Base-by-base conservation (phyloP, 1,140 invertebrate species). In the Drosophila oshimai region DNA sequence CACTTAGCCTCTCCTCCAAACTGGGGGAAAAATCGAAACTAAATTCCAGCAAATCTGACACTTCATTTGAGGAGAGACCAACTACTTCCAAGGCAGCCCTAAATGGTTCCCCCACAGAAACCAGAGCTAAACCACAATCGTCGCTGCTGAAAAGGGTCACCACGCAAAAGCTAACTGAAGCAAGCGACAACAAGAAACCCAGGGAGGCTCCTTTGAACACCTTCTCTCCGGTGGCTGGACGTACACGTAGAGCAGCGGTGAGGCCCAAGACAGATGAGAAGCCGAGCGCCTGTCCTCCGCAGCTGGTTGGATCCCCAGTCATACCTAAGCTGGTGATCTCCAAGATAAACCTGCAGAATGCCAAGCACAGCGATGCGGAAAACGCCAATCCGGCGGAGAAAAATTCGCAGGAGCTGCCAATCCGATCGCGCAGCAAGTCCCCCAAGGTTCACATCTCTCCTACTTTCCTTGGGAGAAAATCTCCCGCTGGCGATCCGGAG, bases 391-490 rank as follows among this genome's bases (percentile, higher is more conserved):
- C 83, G n/a, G 61, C 18, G 2, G 33, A 22, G 17, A 69, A 31
- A 3, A 26, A 26, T 39, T 5, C 17, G 4, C 6, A 49, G 24
- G 26, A 62, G 26, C 12, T 34, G 9, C 31, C 29, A 0, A 58
- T 71, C 0, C 78, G 88, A 6, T 68, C 69, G 0, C 71, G 89
- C 7, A 90, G 89, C 45, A 89, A 90, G 41, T 90, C 89, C 0
- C 89, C 89, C 7, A 89, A 87, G 24, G 51, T 78, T 5, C 74
- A 72, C 39, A 90, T 90, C 5, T 90, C 89, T 0, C 37, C 89
- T 0, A 39, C 15, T 17, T 90, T 90, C 36, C 33, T 90, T 33
- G 42, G 37, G 20, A 41, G 34, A 6, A 45, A 61, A 15, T 9
- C 44, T 18, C 1, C 31, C 29, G 26, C 36, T 44, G 10, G 6